phyloP scores from a whole-genome alignment of 2,113 vertebrate genomes.

The Petrocephalus microphthalmus region DNA sequence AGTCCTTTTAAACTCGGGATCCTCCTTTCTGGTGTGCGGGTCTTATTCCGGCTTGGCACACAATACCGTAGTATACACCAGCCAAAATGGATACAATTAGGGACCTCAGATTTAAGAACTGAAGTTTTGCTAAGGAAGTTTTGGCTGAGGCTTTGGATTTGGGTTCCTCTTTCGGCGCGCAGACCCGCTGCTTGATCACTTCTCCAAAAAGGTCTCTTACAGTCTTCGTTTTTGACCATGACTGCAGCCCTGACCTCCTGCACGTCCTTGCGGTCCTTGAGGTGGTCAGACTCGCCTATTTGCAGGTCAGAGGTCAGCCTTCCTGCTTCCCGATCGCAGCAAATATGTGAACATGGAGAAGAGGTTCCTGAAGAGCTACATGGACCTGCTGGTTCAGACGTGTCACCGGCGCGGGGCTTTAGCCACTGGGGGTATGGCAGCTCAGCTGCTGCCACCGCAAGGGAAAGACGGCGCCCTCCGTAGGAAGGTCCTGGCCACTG shows the following conservation, averaged over 20 bases:
- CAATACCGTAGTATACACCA: neutral
- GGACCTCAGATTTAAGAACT: neutral
- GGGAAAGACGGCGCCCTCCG: constrained; percentile 37
- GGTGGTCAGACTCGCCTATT: neutral
- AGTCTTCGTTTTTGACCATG: neutral
- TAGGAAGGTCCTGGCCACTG: constrained; percentile 48
- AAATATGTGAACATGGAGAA: constrained; percentile 75
- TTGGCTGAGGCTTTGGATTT: neutral
- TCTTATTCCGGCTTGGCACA: neutral
- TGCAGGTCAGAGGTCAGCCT: constrained; percentile 51
- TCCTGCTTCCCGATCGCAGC: constrained; percentile 66
- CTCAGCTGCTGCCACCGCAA: constrained; percentile 55
- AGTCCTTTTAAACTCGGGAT: neutral
- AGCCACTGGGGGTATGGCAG: constrained; percentile 66
- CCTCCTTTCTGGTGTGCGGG: neutral
- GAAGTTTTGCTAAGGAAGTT: neutral
- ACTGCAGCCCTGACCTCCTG: neutral
- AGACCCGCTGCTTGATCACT: neutral
- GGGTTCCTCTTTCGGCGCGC: neutral
- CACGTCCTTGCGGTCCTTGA: neutral
- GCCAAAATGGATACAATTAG: too few species aligned
- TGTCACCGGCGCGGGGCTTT: constrained; percentile 54
- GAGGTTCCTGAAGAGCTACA: constrained; percentile 62
- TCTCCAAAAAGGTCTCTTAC: neutral
- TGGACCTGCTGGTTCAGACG: constrained; percentile 58